These are phyloP conservation scores for Theonella swinhoei DNA, from an alignment of 37 sponge, comb jelly and placozoan genomes.

Conservation along the genomic window DNA sequence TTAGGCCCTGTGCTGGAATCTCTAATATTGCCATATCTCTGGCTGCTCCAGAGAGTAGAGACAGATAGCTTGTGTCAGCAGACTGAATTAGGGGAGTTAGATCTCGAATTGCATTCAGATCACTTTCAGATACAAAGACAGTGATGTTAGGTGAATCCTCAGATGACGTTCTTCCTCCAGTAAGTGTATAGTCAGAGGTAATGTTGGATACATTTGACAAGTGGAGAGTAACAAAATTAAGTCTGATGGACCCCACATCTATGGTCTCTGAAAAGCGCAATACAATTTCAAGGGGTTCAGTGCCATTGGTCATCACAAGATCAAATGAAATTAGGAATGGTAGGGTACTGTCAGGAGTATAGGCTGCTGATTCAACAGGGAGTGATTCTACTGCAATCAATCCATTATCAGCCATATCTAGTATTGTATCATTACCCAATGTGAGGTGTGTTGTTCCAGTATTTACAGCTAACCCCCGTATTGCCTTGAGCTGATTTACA, in stretches of 20 bases:
- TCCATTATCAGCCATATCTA: conserved; percentile 68
- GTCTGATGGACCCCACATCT: conserved; percentile 20
- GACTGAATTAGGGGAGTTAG: conserved; percentile 65
- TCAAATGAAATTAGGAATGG: conserved; percentile 81
- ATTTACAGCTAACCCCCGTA: conserved; percentile 26
- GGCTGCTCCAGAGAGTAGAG: conserved; percentile 20
- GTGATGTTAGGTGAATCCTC: conserved; percentile 61
- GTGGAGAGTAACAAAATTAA: conserved; percentile 52
- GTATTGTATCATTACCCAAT: conserved; percentile 50
- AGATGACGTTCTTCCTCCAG: conserved; percentile 14
- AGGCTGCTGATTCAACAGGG: background rate
- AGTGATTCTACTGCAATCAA: conserved; percentile 10
- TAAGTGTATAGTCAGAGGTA: conserved; percentile 55
- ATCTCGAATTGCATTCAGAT: conserved; percentile 61
- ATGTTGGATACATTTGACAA: conserved; percentile 23
- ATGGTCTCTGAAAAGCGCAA: conserved; percentile 90
- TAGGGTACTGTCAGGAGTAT: conserved; percentile 49
- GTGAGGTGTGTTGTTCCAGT: conserved; percentile 56
- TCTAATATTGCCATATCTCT: conserved; percentile 16
- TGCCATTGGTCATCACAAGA: conserved; percentile 74
- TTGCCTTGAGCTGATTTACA: conserved; percentile 66
- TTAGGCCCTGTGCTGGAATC: conserved; percentile 9
- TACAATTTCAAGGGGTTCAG: conserved; percentile 73
- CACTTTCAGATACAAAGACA: conserved; percentile 52
- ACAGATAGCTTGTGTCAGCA: conserved; percentile 52